These are phyloP conservation scores for Lampris megalopsis DNA, from an alignment of 2,113 vertebrate genomes.

Conservation along the genomic window DNA sequence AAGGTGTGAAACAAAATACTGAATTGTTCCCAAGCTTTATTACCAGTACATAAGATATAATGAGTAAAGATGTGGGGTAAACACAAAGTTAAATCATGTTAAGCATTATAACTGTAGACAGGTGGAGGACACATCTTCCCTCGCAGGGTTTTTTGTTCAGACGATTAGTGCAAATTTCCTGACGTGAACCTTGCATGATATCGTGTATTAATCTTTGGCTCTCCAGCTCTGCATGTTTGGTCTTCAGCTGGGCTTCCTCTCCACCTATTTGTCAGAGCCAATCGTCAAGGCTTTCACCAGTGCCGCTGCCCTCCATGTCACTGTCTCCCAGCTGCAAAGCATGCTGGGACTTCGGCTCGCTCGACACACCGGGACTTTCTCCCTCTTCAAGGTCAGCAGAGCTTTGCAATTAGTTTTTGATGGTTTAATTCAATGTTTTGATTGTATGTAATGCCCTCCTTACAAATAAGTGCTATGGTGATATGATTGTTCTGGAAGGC, in stretches of 20 bases:
- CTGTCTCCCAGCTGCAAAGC: slow-evolving; percentile 90
- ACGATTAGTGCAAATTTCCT: not conserved
- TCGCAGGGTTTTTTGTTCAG: not conserved
- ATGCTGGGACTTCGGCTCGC: slow-evolving; percentile 89
- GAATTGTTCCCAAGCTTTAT: too few relatives aligned
- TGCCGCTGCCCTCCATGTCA: slow-evolving; percentile 91
- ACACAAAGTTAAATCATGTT: not conserved
- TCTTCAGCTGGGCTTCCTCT: slow-evolving; percentile 90
- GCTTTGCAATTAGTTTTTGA: not conserved
- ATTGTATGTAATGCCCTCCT: not conserved
- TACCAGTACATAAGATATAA: not conserved
- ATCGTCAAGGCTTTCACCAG: slow-evolving; percentile 94
- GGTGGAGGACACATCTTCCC: not conserved
- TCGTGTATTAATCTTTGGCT: not conserved
- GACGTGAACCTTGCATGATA: not conserved
- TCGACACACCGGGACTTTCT: slow-evolving; percentile 88
- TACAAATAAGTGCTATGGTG: too few relatives aligned
- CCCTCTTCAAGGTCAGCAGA: slow-evolving; percentile 87
- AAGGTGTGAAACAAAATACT: too few relatives aligned
- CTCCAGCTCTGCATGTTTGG: slow-evolving; percentile 89
- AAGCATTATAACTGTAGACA: not conserved
- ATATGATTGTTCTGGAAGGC: too few relatives aligned
- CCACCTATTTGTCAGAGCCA: slow-evolving; percentile 92
- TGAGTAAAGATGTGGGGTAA: not conserved
- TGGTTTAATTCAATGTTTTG: not conserved